A percentile compares a stretch with the other conserved stretches of the same genome.
Evolutionary conservation across 2,797 vertebrate species (phyloP).

Genomic region (Ctenopoma multispine): DNA sequence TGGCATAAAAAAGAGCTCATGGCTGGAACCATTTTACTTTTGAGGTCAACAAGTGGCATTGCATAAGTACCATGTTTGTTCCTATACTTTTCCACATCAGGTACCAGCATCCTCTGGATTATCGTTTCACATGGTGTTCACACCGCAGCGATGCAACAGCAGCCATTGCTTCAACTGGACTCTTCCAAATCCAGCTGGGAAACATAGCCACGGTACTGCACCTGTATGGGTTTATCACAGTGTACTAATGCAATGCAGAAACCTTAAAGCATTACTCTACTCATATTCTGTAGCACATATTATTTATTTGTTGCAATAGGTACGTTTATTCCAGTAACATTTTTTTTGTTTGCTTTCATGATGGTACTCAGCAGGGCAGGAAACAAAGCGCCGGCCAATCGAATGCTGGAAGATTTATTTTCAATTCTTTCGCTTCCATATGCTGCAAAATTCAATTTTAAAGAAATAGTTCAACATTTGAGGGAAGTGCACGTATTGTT

Average conservation of each 20-base stretch:
- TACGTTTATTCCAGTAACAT: constrained; percentile 39
- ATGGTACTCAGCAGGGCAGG: constrained; percentile 36
- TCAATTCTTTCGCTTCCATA: not conserved
- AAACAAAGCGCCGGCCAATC: not conserved
- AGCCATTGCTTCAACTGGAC: not conserved
- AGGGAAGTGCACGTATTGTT: not conserved
- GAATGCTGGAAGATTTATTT: constrained; percentile 27
- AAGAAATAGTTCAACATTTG: not conserved
- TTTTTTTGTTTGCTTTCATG: constrained; percentile 40
- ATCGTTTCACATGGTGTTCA: not conserved
- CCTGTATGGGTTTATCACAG: constrained; percentile 25
- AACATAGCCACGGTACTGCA: constrained; percentile 6
- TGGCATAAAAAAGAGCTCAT: constrained; percentile 39
- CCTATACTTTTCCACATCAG: not conserved
- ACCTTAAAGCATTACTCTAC: constrained; percentile 32
- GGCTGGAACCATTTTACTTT: constrained; percentile 48
- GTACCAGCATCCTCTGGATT: constrained; percentile 13
- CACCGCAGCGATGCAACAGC: not conserved
- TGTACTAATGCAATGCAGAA: constrained; percentile 2
- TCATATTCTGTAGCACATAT: constrained; percentile 40
- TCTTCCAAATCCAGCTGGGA: not conserved
- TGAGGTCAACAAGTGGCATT: constrained; percentile 21
- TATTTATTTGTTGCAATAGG: constrained; percentile 65
- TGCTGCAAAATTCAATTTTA: not conserved
- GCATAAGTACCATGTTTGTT: constrained; percentile 16